Percentiles rank a stretch among this genome's conserved stretches.
These are phyloP conservation scores for Leucoma salicis DNA, from an alignment of 2,888 invertebrate genomes.

Conservation along the genomic window DNA sequence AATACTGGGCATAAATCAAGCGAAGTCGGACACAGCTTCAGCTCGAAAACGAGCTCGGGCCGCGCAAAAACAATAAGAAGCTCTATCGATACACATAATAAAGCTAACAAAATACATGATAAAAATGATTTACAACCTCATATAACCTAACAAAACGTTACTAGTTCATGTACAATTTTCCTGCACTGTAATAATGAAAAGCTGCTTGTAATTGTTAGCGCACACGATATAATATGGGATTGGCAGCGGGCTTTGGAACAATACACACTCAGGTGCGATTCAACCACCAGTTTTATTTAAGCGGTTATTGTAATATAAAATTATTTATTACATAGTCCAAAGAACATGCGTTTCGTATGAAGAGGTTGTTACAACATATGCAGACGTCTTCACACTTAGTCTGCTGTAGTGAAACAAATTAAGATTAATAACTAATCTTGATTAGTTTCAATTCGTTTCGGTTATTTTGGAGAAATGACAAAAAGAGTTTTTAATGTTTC, in stretches of 20 bases:
- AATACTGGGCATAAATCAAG: conserved; percentile 52
- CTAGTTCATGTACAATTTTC: conserved; percentile 66
- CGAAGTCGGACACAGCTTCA: conserved; percentile 31
- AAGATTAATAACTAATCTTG: no score
- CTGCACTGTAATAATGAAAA: conserved; percentile 42
- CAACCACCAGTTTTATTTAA: neutral
- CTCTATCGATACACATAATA: conserved; percentile 69
- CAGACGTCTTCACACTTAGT: no score
- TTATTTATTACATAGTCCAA: neutral
- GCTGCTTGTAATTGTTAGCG: conserved; percentile 47
- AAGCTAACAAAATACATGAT: conserved; percentile 79
- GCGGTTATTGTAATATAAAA: neutral
- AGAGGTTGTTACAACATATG: no score
- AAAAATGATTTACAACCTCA: conserved; percentile 81
- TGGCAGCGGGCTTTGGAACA: conserved; percentile 46
- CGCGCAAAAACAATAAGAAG: conserved; percentile 59
- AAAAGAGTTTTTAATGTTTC: neutral
- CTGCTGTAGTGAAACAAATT: no score
- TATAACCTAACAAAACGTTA: conserved; percentile 76
- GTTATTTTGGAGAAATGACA: no score
- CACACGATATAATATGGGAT: conserved; percentile 44
- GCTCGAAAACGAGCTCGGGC: conserved; percentile 50
- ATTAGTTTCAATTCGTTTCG: no score
- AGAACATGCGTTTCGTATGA: no score
- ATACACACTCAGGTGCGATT: conserved; percentile 37